phyloP scores from a whole-genome alignment of 2,113 vertebrate genomes.

The Hoplias malabaricus region DNA sequence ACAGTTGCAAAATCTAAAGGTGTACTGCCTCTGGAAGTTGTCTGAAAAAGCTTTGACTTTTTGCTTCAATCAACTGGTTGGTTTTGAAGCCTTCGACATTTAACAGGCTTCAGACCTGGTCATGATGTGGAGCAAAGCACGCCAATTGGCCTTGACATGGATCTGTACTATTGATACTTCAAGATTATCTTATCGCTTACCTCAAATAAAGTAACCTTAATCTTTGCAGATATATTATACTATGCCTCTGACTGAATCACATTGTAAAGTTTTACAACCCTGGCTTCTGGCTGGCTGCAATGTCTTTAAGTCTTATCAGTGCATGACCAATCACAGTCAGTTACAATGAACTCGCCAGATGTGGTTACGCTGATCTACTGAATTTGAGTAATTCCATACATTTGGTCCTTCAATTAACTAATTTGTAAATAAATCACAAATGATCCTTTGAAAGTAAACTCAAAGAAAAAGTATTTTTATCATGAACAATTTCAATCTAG shows the following conservation, averaged over 20 bases:
- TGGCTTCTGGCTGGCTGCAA: not conserved
- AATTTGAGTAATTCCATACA: not conserved
- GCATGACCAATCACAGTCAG: not conserved
- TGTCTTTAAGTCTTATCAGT: slow-evolving; percentile 24
- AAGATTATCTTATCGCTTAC: slow-evolving; percentile 31
- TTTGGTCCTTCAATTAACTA: not conserved
- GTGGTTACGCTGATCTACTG: not conserved
- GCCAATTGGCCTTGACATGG: slow-evolving; percentile 41
- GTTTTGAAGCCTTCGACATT: not conserved
- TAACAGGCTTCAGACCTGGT: slow-evolving; percentile 9
- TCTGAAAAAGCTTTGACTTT: slow-evolving; percentile 19
- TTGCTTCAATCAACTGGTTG: slow-evolving; percentile 34
- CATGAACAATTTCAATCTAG: too few relatives aligned
- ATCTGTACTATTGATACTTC: slow-evolving; percentile 10
- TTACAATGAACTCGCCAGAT: not conserved
- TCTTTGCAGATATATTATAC: slow-evolving; percentile 22
- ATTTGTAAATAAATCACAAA: not conserved
- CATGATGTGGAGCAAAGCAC: not conserved
- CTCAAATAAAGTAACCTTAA: slow-evolving; percentile 13
- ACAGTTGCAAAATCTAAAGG: not conserved
- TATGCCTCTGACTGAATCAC: not conserved
- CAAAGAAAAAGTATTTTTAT: too few relatives aligned
- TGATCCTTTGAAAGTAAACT: too few relatives aligned
- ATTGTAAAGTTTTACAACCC: slow-evolving; percentile 49
- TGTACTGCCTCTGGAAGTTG: slow-evolving; percentile 33